phyloP scores from a whole-genome alignment of 2,797 vertebrate genomes.

The Urocyon cinereoargenteus region DNA sequence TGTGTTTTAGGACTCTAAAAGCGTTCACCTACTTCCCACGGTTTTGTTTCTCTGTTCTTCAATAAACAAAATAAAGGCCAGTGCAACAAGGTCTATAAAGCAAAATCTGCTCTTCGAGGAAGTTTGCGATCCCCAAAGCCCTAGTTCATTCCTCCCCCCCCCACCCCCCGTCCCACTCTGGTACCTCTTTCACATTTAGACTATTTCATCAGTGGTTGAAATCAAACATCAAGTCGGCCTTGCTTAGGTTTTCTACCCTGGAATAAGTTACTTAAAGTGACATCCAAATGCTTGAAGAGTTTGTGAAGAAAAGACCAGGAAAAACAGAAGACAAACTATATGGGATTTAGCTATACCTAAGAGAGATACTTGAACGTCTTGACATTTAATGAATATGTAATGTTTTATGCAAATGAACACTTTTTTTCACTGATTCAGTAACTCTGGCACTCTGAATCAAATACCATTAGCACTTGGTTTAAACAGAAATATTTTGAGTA shows the following conservation, averaged over 20 bases:
- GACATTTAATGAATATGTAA: conserved; percentile 61
- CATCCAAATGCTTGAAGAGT: conserved; percentile 37
- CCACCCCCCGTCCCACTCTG: neutral
- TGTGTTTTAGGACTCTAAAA: neutral
- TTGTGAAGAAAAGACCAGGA: conserved; percentile 44
- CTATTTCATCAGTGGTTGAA: conserved; percentile 28
- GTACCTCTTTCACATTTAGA: conserved; percentile 28
- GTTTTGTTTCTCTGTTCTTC: neutral
- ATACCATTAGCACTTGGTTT: conserved; percentile 36
- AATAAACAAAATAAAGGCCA: conserved; percentile 30
- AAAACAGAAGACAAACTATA: neutral
- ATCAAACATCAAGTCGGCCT: neutral
- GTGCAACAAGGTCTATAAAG: neutral
- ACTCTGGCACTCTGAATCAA: neutral
- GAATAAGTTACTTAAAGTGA: conserved; percentile 52
- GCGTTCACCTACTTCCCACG: neutral
- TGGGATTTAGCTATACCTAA: conserved; percentile 30
- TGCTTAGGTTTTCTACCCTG: conserved; percentile 25
- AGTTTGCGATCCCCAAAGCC: neutral
- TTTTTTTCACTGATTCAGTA: conserved; percentile 38
- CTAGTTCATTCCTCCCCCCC: neutral
- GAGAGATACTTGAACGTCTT: conserved; percentile 33
- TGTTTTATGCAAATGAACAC: neutral
- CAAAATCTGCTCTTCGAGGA: neutral
- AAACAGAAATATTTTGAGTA: conserved; percentile 57